Evolutionary conservation across 2,113 vertebrate species (phyloP).

Genomic region (Hydrochoerus hydrochaeris): DNA sequence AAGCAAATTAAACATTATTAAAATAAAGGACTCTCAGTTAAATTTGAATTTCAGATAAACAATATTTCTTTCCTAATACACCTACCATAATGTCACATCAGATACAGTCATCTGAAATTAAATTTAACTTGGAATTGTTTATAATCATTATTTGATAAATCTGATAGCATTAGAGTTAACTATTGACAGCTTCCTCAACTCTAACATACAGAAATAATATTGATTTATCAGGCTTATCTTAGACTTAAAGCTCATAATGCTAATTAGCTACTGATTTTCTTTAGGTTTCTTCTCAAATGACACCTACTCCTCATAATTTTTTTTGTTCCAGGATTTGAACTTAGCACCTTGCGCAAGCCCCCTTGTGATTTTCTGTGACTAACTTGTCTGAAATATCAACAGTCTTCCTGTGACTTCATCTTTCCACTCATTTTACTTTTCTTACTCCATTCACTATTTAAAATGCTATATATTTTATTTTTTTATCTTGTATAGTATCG

Average conservation of each 20-base stretch:
- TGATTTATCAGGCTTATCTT: neutral
- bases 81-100: neutral
- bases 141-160: neutral
- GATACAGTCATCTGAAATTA: neutral
- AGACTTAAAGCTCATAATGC: neutral
- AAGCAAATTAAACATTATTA: neutral
- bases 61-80: neutral
- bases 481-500: neutral
- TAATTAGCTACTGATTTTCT: neutral
- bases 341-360: too few relatives aligned
- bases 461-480: neutral
- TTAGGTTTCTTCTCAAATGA: neutral
- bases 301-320: neutral
- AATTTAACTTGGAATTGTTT: neutral
- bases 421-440: neutral
- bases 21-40: neutral
- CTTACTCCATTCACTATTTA: neutral
- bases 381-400: neutral
- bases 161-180: neutral
- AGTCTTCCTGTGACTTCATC: neutral
- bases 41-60: neutral
- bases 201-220: neutral
- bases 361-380: neutral
- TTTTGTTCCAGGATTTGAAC: too few relatives aligned
- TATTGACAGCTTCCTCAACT: neutral